Evolutionary conservation across 2,113 vertebrate species (phyloP).

Genomic region (Sinocyclocheilus maitianheensis): DNA sequence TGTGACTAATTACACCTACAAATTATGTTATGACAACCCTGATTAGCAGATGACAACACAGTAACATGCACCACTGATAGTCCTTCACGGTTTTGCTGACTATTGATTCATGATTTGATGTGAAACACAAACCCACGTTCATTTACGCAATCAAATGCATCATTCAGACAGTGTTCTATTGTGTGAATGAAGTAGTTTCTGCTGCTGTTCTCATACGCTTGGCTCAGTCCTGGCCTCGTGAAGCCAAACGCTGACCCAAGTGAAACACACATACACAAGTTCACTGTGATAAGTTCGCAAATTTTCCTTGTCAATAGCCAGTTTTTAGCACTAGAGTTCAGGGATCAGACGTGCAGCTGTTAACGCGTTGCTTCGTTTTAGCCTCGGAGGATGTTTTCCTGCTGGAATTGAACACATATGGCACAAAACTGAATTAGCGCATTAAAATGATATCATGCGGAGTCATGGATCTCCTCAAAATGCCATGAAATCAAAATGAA

Average conservation of each 20-base stretch:
- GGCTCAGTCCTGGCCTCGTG: neutral
- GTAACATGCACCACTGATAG: neutral
- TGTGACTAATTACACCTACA: neutral
- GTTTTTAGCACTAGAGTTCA: constrained; percentile 12
- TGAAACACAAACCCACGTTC: neutral
- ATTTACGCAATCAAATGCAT: neutral
- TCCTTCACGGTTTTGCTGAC: neutral
- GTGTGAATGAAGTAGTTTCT: constrained; percentile 27
- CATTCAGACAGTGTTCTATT: neutral
- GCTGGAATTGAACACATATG: constrained; percentile 5
- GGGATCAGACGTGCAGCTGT: constrained; percentile 9
- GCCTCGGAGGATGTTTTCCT: constrained; percentile 32
- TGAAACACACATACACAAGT: neutral
- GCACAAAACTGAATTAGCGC: constrained; percentile 5
- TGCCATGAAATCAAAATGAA: constrained; percentile 20
- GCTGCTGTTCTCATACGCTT: neutral
- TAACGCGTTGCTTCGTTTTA: constrained; percentile 14
- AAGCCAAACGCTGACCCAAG: constrained; percentile 10
- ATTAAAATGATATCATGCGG: constrained; percentile 22
- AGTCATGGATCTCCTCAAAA: neutral
- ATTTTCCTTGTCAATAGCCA: constrained; percentile 18
- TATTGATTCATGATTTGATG: neutral
- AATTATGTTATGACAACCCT: neutral
- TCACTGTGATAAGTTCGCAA: neutral
- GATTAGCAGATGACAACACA: neutral